phyloP scores from a whole-genome alignment of 2,113 vertebrate species.

The Acrocephalus arundinaceus region DNA sequence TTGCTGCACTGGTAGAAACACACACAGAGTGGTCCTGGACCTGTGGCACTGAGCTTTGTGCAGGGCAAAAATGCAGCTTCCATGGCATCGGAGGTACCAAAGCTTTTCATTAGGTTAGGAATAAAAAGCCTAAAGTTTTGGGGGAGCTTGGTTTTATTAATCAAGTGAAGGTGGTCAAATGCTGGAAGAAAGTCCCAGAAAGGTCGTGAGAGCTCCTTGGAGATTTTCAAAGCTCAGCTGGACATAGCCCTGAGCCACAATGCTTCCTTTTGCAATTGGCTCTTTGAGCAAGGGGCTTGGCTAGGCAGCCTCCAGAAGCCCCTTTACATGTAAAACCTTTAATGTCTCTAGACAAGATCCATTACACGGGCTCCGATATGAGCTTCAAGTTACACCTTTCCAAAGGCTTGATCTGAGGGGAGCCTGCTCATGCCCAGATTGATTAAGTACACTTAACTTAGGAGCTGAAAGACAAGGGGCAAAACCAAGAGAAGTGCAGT shows the following conservation, averaged over 20 bases:
- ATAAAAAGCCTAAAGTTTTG: background rate
- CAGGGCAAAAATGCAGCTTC: background rate
- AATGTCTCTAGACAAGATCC: background rate
- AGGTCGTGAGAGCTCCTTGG: background rate
- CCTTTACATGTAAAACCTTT: background rate
- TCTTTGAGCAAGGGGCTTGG: background rate
- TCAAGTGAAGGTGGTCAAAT: background rate
- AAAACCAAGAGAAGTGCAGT: background rate
- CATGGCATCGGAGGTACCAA: rapidly evolving
- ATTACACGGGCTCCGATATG: rapidly evolving
- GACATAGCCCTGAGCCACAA: background rate
- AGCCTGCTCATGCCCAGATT: background rate
- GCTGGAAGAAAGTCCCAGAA: background rate
- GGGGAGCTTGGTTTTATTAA: background rate
- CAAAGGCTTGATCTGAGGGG: background rate
- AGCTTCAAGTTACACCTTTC: background rate
- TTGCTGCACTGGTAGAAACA: background rate
- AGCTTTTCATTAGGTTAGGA: background rate
- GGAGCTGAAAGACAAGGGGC: background rate
- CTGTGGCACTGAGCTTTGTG: rapidly evolving
- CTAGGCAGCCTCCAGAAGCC: background rate
- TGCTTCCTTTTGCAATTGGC: background rate
- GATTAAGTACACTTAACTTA: background rate
- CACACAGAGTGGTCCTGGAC: background rate
- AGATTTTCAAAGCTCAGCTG: background rate